Percentiles rank a stretch among this genome's conserved stretches.
Conservation (phyloP, 2,888 invertebrate species). For the Endomychus coccineus region DNA sequence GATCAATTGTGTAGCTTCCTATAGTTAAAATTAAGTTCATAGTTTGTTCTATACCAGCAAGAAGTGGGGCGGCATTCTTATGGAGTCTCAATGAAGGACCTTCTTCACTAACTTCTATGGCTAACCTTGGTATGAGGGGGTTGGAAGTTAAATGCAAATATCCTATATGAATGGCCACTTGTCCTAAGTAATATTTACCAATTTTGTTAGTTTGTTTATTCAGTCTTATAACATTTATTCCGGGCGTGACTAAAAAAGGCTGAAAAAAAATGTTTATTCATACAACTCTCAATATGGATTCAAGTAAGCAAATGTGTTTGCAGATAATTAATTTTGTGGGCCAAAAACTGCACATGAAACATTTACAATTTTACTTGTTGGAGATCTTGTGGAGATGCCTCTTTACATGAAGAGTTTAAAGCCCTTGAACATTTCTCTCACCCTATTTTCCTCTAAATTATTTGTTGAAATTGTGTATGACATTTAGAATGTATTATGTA, state of each 20-base stretch:
- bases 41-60: slow-evolving; percentile 74
- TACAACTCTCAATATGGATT: too few relatives aligned
- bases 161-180: slow-evolving; percentile 57
- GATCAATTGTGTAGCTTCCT: slow-evolving; percentile 67
- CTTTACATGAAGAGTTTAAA: too few relatives aligned
- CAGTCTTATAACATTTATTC: slow-evolving; percentile 56
- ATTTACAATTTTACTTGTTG: too few relatives aligned
- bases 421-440: too few relatives aligned
- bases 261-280: slow-evolving; percentile 30
- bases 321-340: too few relatives aligned
- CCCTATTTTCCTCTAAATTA: too few relatives aligned
- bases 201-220: slow-evolving; percentile 55
- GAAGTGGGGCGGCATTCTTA: slow-evolving; percentile 58
- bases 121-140: slow-evolving; percentile 48
- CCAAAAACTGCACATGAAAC: too few relatives aligned
- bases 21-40: slow-evolving; percentile 68
- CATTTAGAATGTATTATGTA: too few relatives aligned
- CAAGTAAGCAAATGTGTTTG: too few relatives aligned
- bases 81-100: slow-evolving; percentile 44
- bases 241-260: slow-evolving; percentile 48
- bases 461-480: too few relatives aligned
- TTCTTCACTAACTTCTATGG: slow-evolving; percentile 44
- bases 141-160: slow-evolving; percentile 69
- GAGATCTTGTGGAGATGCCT: too few relatives aligned
- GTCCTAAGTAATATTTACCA: slow-evolving; percentile 65